A percentile compares a stretch with the other conserved stretches of the same genome.
phyloP scores from a whole-genome alignment of 2,113 vertebrate genomes.

The Oxyruncus cristatus region DNA sequence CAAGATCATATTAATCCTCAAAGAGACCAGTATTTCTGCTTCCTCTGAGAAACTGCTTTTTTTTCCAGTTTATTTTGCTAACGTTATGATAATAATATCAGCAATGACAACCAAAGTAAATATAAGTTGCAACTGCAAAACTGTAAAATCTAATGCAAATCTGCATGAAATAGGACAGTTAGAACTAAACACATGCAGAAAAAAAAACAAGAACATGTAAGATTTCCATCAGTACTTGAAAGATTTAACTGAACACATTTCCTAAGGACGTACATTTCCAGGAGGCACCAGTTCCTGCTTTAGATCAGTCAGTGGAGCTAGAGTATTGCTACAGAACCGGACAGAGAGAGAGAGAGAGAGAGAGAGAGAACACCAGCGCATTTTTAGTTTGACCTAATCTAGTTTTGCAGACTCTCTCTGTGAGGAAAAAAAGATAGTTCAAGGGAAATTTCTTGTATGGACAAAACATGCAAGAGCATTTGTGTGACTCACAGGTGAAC shows the following conservation, averaged over 20 bases:
- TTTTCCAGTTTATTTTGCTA: neutral
- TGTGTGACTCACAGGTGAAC: neutral
- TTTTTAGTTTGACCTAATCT: conserved; percentile 34
- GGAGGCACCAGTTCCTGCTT: conserved; percentile 54
- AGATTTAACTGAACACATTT: neutral
- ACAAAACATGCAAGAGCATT: neutral
- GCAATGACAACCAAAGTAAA: neutral
- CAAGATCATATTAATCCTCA: neutral
- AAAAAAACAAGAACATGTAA: neutral
- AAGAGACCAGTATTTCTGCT: neutral
- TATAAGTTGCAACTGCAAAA: neutral
- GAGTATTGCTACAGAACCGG: conserved; percentile 57
- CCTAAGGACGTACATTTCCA: conserved; percentile 19
- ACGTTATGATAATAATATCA: neutral
- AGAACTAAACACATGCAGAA: neutral
- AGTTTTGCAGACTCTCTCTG: neutral
- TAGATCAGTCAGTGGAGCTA: conserved; percentile 65
- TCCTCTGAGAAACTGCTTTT: neutral
- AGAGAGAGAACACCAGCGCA: neutral
- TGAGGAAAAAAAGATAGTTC: neutral
- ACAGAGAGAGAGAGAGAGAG: neutral
- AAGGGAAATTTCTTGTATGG: neutral
- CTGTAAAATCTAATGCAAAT: neutral
- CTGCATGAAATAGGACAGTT: neutral
- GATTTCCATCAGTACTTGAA: neutral